Conservation (phyloP, 1,140 invertebrate species). For the Drosophila nikananu region DNA sequence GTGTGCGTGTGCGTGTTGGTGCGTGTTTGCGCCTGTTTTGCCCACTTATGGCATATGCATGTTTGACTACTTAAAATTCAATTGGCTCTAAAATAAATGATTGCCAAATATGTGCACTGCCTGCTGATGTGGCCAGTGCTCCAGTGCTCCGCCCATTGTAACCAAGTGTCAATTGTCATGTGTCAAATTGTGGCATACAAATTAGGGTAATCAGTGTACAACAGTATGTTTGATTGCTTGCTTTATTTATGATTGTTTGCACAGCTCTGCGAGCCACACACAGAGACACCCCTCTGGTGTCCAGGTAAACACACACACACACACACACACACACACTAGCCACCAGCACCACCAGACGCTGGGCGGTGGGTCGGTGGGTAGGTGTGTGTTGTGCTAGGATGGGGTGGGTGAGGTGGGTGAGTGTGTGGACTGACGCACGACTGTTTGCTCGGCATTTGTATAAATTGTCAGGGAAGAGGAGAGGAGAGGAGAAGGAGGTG, state of each 20-base stretch:
- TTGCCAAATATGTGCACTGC: constrained; percentile 57
- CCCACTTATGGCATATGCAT: constrained; percentile 58
- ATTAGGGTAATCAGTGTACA: constrained; percentile 67
- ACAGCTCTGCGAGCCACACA: constrained; percentile 39
- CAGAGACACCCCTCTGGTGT: constrained; percentile 14
- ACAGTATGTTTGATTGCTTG: constrained; percentile 70
- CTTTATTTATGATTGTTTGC: constrained; percentile 69
- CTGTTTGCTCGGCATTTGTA: constrained; percentile 31
- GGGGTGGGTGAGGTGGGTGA: not conserved
- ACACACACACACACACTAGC: not conserved
- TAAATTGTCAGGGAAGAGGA: constrained; percentile 20
- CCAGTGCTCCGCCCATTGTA: constrained; percentile 41
- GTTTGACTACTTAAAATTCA: constrained; percentile 68
- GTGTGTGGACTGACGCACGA: not conserved
- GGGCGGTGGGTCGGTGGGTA: not conserved
- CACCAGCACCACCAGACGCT: not conserved
- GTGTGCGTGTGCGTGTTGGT: not conserved
- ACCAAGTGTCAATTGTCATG: constrained; percentile 70
- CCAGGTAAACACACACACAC: constrained; percentile 11
- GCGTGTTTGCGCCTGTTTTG: constrained; percentile 3
- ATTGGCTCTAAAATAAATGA: constrained; percentile 66
- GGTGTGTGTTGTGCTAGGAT: not conserved
- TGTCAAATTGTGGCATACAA: constrained; percentile 70
- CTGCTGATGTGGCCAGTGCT: constrained; percentile 1
- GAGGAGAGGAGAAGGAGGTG: not conserved